Evolutionary conservation across 2,113 vertebrate species (phyloP).

Genomic region (Cathartes aura): DNA sequence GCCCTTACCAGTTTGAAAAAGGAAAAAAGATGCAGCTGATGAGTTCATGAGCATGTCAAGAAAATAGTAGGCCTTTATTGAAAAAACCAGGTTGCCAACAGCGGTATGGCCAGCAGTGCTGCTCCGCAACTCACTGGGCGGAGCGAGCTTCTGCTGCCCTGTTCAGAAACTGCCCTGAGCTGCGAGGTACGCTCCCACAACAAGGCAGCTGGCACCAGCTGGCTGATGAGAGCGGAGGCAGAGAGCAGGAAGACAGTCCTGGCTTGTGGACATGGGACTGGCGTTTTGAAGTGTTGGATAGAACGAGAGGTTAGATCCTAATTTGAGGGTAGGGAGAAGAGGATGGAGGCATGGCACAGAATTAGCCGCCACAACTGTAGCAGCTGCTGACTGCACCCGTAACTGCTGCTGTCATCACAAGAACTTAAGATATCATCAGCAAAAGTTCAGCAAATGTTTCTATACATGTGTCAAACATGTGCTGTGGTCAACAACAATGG

Average conservation of each 20-base stretch:
- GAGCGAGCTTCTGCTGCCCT: rapidly evolving
- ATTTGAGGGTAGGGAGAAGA: not conserved
- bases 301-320: not conserved
- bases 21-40: not conserved
- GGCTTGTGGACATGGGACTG: no score
- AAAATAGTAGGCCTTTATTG: not conserved
- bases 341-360: not conserved
- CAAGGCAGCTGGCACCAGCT: not conserved
- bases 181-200: rapidly evolving
- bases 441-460: not conserved
- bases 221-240: not conserved
- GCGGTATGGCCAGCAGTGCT: rapidly evolving
- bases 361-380: not conserved
- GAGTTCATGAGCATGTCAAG: not conserved
- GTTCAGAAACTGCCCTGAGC: not conserved
- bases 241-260: not conserved
- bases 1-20: not conserved
- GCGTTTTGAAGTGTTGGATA: not conserved
- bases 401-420: not conserved
- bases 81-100: not conserved
- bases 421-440: no score
- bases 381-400: not conserved
- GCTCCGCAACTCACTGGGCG: not conserved
- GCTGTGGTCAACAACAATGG: not conserved
- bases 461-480: not conserved